Evolutionary conservation across 1,140 invertebrate genomes (phyloP).

Genomic region (Chironomus striatipennis): DNA sequence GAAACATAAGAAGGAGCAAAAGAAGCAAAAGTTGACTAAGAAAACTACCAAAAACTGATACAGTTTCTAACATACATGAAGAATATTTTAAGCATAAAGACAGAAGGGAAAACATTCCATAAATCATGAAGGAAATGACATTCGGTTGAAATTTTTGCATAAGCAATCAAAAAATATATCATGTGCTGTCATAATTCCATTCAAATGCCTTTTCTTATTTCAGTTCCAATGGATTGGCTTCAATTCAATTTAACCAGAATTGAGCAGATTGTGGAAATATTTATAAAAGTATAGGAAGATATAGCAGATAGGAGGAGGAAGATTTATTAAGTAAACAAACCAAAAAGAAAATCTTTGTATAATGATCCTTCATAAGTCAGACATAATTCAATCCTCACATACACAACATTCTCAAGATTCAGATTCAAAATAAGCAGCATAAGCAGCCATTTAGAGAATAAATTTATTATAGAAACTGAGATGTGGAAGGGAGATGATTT

Average conservation of each 20-base stretch:
- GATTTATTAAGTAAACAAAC: constrained; percentile 24
- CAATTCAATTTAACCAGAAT: not conserved
- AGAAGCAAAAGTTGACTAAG: too few species aligned
- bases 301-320: constrained; percentile 35
- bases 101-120: not conserved
- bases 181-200: constrained; percentile 5
- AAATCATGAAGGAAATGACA: constrained; percentile 24
- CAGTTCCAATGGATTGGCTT: not conserved
- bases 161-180: constrained; percentile 5
- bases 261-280: not conserved
- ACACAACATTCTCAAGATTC: not conserved
- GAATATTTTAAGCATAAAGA: not conserved
- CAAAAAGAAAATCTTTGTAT: too few species aligned
- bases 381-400: constrained; percentile 20
- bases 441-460: not conserved
- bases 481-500: not conserved
- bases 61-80: too few species aligned
- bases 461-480: not conserved
- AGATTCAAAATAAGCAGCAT: too few species aligned
- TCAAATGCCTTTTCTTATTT: not conserved
- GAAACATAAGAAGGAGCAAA: too few species aligned
- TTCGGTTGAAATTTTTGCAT: constrained; percentile 9
- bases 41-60: too few species aligned
- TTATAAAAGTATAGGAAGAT: constrained; percentile 27
- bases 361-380: constrained; percentile 23